phyloP scores from a whole-genome alignment of 2,888 invertebrate species.

The Eristalis tenax region DNA sequence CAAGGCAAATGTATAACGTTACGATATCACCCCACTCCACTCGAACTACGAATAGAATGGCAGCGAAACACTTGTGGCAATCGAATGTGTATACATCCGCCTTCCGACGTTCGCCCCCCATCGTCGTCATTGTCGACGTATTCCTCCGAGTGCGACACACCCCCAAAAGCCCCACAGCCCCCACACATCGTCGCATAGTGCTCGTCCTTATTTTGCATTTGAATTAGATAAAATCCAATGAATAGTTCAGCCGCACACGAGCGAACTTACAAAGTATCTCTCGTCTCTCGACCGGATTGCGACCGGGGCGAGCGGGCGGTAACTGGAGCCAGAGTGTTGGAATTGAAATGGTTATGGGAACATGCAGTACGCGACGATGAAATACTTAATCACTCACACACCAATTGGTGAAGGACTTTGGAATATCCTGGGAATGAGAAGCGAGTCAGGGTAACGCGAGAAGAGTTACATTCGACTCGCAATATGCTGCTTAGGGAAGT shows the following conservation, averaged over 20 bases:
- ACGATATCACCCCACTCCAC: slow-evolving; percentile 15
- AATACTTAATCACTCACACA: slow-evolving; percentile 19
- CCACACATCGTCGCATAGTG: background rate
- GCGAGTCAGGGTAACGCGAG: background rate
- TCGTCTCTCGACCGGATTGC: slow-evolving; percentile 8
- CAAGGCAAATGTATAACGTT: slow-evolving; percentile 50
- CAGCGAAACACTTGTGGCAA: slow-evolving; percentile 41
- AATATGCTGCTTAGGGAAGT: background rate
- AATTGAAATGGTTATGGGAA: background rate
- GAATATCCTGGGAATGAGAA: background rate
- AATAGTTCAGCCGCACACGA: slow-evolving; percentile 54
- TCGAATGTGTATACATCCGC: slow-evolving; percentile 21
- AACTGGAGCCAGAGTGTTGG: background rate
- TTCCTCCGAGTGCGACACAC: background rate
- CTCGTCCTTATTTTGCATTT: slow-evolving; percentile 54
- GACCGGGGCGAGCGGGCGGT: background rate
- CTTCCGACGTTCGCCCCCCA: background rate
- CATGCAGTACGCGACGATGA: slow-evolving; percentile 10
- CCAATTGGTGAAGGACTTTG: background rate
- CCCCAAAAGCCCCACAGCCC: background rate
- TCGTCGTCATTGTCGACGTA: slow-evolving; percentile 13
- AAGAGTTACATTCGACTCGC: background rate
- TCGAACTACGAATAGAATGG: slow-evolving; percentile 29
- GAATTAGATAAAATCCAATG: slow-evolving; percentile 62
- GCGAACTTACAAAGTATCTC: slow-evolving; percentile 41